Conservation (phyloP, 2,113 vertebrate genomes). For the Periophthalmus modestus region DNA sequence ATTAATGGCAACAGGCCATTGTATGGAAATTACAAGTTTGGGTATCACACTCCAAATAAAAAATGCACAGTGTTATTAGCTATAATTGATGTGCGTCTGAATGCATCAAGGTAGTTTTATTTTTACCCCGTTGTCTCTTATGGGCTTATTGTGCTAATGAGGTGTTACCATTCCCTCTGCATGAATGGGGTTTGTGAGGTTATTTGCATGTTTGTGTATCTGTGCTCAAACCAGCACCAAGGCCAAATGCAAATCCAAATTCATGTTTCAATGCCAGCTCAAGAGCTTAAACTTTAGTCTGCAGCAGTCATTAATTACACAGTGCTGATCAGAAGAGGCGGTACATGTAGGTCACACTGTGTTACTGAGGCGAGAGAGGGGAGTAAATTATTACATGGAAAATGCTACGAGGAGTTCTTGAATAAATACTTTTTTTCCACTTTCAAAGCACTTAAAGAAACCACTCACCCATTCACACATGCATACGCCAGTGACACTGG, state of each 20-base stretch:
- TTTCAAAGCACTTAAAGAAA: too few relatives aligned
- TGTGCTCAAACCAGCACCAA: constrained; percentile 6
- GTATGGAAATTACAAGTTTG: background rate
- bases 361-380: background rate
- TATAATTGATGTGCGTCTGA: constrained; percentile 39
- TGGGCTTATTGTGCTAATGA: constrained; percentile 63
- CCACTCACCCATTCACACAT: too few relatives aligned
- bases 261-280: constrained; percentile 3
- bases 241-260: constrained; percentile 31
- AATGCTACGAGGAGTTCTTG: background rate
- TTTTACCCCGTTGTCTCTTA: constrained; percentile 34
- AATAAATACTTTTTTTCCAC: background rate
- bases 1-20: background rate
- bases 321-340: constrained; percentile 8
- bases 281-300: constrained; percentile 18
- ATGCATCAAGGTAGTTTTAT: constrained; percentile 38
- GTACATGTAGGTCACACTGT: background rate
- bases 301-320: constrained; percentile 29
- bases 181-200: constrained; percentile 27
- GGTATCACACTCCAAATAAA: too few relatives aligned
- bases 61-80: constrained; percentile 16
- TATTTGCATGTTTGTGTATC: constrained; percentile 21
- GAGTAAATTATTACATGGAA: background rate
- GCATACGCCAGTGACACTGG: too few relatives aligned
- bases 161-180: constrained; percentile 31